Percentiles rank a stretch among this genome's conserved stretches.
These are phyloP conservation scores for Amblyteles armatorius DNA, from an alignment of 2,888 invertebrate genomes.

Conservation along the genomic window DNA sequence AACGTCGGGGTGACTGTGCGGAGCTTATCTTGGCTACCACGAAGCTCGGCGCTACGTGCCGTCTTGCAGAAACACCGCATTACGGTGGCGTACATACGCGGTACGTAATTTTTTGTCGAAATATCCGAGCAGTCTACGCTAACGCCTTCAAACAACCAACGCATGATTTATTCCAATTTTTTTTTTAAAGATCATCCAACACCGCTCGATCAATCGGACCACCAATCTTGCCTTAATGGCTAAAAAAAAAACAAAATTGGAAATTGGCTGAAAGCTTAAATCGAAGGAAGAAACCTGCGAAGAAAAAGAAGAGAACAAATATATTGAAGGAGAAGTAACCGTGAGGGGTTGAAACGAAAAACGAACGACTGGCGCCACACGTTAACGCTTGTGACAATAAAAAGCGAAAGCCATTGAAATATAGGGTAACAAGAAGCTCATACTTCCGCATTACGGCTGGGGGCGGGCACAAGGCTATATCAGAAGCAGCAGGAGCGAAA, in stretches of 20 bases:
- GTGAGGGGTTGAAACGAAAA: not conserved
- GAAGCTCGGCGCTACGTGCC: slow-evolving; percentile 21
- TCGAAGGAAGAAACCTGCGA: no score
- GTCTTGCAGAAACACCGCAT: slow-evolving; percentile 12
- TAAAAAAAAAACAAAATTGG: not conserved
- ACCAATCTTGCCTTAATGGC: not conserved
- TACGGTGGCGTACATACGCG: not conserved
- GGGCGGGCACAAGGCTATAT: not conserved
- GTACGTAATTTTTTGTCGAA: not conserved
- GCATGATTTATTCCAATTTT: not conserved
- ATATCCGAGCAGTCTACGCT: not conserved
- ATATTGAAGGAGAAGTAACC: no score
- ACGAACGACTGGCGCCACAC: not conserved
- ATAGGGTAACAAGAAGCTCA: slow-evolving; percentile 19
- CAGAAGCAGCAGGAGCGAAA: slow-evolving; percentile 30
- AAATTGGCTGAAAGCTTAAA: no score
- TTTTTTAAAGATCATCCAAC: not conserved
- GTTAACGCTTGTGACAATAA: not conserved
- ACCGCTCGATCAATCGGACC: not conserved
- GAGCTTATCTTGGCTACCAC: slow-evolving; percentile 3
- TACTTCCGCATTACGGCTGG: slow-evolving; percentile 11
- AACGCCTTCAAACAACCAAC: not conserved
- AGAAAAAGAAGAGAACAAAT: no score
- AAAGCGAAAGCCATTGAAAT: not conserved
- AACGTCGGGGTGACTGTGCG: not conserved